These are phyloP conservation scores for Lasius platythorax DNA, from an alignment of 2,888 invertebrate species.

Conservation along the genomic window DNA sequence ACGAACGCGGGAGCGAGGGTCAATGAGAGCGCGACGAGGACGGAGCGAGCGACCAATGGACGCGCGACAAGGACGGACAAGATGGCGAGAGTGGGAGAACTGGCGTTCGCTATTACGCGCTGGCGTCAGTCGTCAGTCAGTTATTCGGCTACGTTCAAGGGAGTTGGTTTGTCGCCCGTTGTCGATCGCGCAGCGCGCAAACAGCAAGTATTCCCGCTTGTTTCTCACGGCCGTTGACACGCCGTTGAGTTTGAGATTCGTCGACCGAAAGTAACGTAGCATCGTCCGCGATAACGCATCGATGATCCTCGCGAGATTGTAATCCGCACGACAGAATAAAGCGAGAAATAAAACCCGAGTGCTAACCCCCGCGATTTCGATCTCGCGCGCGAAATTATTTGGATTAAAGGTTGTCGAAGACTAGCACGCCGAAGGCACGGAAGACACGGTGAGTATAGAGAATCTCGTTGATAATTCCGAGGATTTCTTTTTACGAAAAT, in stretches of 20 bases:
- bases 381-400: conserved; percentile 60
- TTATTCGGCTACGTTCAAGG: conserved; percentile 68
- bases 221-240: conserved; percentile 66
- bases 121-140: conserved; percentile 68
- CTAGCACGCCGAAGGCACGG: neutral
- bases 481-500: neutral
- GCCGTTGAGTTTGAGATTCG: conserved; percentile 57
- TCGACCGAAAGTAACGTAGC: conserved; percentile 18
- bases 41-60: conserved; percentile 20
- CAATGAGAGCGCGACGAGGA: conserved; percentile 44
- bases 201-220: neutral
- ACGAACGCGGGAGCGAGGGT: conserved; percentile 9
- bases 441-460: conserved; percentile 21
- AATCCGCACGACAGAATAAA: neutral
- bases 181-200: conserved; percentile 48
- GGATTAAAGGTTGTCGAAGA: conserved; percentile 59
- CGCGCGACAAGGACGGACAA: conserved; percentile 54
- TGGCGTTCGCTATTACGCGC: conserved; percentile 58
- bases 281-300: neutral
- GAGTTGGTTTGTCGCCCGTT: conserved; percentile 46
- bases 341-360: neutral
- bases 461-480: neutral
- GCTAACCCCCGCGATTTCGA: neutral
- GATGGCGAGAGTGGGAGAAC: conserved; percentile 42
- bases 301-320: conserved; percentile 15